These are phyloP conservation scores for Hypselothyrea guttata DNA, from an alignment of 2,888 invertebrate species.

Conservation along the genomic window DNA sequence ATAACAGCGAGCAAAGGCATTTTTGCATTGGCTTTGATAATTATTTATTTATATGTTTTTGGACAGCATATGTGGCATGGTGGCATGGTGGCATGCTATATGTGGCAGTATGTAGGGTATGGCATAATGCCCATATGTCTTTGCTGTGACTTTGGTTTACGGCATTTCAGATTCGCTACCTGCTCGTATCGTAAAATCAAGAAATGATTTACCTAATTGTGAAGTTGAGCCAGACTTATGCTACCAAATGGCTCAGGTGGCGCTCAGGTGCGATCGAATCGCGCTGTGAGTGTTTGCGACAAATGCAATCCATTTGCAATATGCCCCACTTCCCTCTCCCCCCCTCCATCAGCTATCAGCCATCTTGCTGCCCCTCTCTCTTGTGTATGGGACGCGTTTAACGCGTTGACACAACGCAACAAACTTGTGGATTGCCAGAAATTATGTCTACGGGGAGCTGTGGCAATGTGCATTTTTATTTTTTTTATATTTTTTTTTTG, in stretches of 20 bases:
- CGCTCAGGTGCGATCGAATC: background rate
- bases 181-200: too few relatives aligned
- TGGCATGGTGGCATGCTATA: too few relatives aligned
- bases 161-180: constrained; percentile 18
- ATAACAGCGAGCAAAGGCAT: too few relatives aligned
- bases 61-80: too few relatives aligned
- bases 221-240: constrained; percentile 22
- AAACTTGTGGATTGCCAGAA: constrained; percentile 20
- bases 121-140: too few relatives aligned
- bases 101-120: too few relatives aligned
- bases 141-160: constrained; percentile 38
- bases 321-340: too few relatives aligned
- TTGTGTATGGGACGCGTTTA: constrained; percentile 36
- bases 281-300: background rate
- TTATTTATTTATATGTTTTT: too few relatives aligned
- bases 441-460: constrained; percentile 18
- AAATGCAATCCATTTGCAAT: background rate
- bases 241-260: background rate
- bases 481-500: constrained; percentile 21
- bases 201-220: constrained; percentile 44
- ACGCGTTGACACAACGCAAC: constrained; percentile 19
- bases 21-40: too few relatives aligned
- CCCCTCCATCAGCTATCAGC: too few relatives aligned
- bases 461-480: too few relatives aligned
- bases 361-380: background rate